Conservation (phyloP, 2,113 vertebrate species). For the Melanostigma gelatinosum region DNA sequence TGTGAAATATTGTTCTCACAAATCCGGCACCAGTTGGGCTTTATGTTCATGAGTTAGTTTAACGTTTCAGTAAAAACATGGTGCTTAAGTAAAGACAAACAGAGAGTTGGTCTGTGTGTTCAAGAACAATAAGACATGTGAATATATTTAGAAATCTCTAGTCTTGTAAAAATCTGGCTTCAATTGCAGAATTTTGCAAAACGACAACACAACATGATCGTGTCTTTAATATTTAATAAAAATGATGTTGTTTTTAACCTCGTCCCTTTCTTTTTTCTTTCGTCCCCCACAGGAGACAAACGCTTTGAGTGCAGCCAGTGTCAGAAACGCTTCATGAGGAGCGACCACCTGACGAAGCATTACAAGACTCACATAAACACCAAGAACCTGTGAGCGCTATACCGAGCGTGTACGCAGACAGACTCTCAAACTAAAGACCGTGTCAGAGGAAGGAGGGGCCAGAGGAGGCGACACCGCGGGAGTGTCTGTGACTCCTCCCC, state of each 20-base stretch:
- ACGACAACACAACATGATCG: too few species aligned
- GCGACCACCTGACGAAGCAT: constrained; percentile 99
- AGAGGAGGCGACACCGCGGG: constrained; percentile 12
- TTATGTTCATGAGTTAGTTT: too few species aligned
- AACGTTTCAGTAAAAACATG: too few species aligned
- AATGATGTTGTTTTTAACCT: not conserved
- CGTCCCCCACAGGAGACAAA: constrained; percentile 89
- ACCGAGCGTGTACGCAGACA: constrained; percentile 12
- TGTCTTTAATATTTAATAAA: not conserved
- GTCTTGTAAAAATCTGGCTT: too few species aligned
- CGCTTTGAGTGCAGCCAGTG: constrained; percentile 97
- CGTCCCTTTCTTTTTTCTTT: not conserved
- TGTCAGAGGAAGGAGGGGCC: constrained; percentile 28
- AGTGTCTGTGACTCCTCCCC: constrained; percentile 47
- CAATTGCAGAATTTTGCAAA: too few species aligned
- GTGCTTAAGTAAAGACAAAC: too few species aligned
- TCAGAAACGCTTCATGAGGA: constrained; percentile 99
- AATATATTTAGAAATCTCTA: too few species aligned
- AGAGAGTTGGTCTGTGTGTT: too few species aligned
- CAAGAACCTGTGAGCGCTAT: constrained; percentile 91
- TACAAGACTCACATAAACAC: constrained; percentile 99
- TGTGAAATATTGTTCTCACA: too few species aligned
- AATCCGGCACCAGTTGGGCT: too few species aligned
- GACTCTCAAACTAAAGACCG: constrained; percentile 51
- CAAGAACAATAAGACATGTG: too few species aligned